Percentiles rank a stretch among this genome's conserved stretches.
phyloP scores from a whole-genome alignment of 92 coral and sea anemone species.

The Anthopleura xanthogrammica region DNA sequence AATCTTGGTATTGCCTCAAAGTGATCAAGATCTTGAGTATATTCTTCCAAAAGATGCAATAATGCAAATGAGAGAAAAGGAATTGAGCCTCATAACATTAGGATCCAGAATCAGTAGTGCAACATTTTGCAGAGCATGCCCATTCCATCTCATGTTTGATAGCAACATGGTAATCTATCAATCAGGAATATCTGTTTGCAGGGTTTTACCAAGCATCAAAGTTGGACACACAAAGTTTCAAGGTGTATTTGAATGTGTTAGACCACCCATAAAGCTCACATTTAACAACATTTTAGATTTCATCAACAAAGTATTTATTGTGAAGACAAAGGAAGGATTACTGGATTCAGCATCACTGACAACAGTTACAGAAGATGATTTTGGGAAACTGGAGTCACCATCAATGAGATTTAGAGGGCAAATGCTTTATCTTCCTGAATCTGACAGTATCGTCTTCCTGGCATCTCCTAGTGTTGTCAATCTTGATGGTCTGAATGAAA shows the following conservation, averaged over 20 bases:
- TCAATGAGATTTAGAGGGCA: slow-evolving; percentile 99
- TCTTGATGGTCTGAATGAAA: slow-evolving; percentile 95
- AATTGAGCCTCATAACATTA: slow-evolving; percentile 73
- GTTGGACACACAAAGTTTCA: slow-evolving; percentile 72
- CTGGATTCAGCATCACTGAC: slow-evolving; percentile 87
- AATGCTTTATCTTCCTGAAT: slow-evolving; percentile 93
- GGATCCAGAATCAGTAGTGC: slow-evolving; percentile 66
- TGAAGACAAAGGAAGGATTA: slow-evolving; percentile 84
- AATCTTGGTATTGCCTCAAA: slow-evolving; percentile 56
- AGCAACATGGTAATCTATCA: slow-evolving; percentile 88
- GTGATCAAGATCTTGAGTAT: slow-evolving; percentile 39
- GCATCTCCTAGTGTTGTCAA: slow-evolving; percentile 97
- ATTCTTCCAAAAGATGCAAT: slow-evolving; percentile 49
- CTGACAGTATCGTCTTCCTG: slow-evolving; percentile 84
- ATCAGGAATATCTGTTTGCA: slow-evolving; percentile 79
- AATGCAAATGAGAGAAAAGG: slow-evolving; percentile 58
- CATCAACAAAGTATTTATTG: slow-evolving; percentile 83
- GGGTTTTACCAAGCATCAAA: slow-evolving; percentile 81
- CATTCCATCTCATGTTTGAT: slow-evolving; percentile 90
- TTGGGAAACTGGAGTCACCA: slow-evolving; percentile 78
- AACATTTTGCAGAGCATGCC: slow-evolving; percentile 94
- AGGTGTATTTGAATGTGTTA: slow-evolving; percentile 76
- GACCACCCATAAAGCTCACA: slow-evolving; percentile 78
- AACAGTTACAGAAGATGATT: slow-evolving; percentile 93
- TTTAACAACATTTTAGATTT: slow-evolving; percentile 75